Conservation (phyloP, 2,797 vertebrate genomes). For the Tokudaia muenninki region DNA sequence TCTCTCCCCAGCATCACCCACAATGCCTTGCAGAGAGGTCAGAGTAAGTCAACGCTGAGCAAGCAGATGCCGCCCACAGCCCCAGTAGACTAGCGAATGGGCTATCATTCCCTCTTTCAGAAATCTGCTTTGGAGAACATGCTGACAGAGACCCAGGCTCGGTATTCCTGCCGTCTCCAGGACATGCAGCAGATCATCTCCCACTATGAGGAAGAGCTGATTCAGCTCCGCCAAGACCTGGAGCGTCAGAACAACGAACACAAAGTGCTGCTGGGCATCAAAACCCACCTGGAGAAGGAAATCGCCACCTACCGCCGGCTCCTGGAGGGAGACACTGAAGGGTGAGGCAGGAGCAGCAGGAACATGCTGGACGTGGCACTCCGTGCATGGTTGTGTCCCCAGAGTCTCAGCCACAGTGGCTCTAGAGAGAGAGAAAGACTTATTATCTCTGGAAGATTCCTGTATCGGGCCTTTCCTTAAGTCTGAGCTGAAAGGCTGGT, state of each 20-base stretch:
- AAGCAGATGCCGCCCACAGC: neutral
- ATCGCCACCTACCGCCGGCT: slow-evolving; percentile 90
- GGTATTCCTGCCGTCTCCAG: slow-evolving; percentile 84
- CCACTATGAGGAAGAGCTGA: slow-evolving; percentile 87
- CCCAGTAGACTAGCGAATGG: neutral
- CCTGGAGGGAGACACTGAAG: slow-evolving; percentile 86
- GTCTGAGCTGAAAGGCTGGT: neutral
- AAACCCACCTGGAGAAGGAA: slow-evolving; percentile 90
- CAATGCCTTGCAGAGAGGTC: neutral
- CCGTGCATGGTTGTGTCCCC: neutral
- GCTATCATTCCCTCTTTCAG: slow-evolving; percentile 76
- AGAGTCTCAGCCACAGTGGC: neutral
- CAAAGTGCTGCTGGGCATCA: slow-evolving; percentile 89
- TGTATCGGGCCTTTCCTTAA: neutral
- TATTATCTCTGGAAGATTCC: neutral
- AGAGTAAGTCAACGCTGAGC: neutral
- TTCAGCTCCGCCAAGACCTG: slow-evolving; percentile 85
- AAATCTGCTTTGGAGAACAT: slow-evolving; percentile 88
- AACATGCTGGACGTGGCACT: too few relatives aligned
- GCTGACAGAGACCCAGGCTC: slow-evolving; percentile 84
- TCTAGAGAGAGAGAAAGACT: neutral
- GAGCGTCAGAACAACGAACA: slow-evolving; percentile 88
- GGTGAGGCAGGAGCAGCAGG: slow-evolving; percentile 85
- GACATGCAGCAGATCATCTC: slow-evolving; percentile 88
- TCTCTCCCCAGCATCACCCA: neutral